Percentiles rank a stretch among this genome's conserved stretches.
phyloP scores from a whole-genome alignment of 2,888 invertebrate species.

The Drosophila prostipennis region DNA sequence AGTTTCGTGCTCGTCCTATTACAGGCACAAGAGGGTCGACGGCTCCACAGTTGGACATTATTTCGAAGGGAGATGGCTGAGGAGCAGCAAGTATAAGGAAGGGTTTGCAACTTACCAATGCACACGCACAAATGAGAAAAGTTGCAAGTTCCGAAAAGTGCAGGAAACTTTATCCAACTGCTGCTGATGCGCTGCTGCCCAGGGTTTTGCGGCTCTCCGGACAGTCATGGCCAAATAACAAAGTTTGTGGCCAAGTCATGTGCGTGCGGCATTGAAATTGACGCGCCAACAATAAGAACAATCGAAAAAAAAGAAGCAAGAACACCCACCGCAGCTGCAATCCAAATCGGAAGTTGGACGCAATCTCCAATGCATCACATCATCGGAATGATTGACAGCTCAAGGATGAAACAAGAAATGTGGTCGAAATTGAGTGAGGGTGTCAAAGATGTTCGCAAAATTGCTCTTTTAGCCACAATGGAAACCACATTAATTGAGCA shows the following conservation, averaged over 20 bases:
- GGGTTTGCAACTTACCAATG: slow-evolving; percentile 57
- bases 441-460: slow-evolving; percentile 6
- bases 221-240: slow-evolving; percentile 52
- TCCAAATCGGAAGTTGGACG: slow-evolving; percentile 28
- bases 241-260: slow-evolving; percentile 72
- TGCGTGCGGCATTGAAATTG: slow-evolving; percentile 63
- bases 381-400: slow-evolving; percentile 26
- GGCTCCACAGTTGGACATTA: slow-evolving; percentile 59
- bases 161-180: slow-evolving; percentile 65
- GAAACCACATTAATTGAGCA: slow-evolving; percentile 21
- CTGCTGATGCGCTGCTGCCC: slow-evolving; percentile 18
- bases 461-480: background rate
- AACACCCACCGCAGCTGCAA: slow-evolving; percentile 40
- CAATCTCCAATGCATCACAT: slow-evolving; percentile 29
- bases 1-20: slow-evolving; percentile 67
- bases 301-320: slow-evolving; percentile 12
- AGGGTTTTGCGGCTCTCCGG: slow-evolving; percentile 26
- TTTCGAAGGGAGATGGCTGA: slow-evolving; percentile 22
- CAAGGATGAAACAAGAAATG: background rate
- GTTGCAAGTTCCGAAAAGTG: slow-evolving; percentile 65
- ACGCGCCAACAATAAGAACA: slow-evolving; percentile 35
- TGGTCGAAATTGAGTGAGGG: background rate
- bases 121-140: slow-evolving; percentile 79
- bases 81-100: background rate
- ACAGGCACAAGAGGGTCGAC: slow-evolving; percentile 11